A percentile compares a stretch with the other conserved stretches of the same genome.
Evolutionary conservation across 2,797 vertebrate genomes (phyloP).

Genomic region (Acipenser transmontanus): DNA sequence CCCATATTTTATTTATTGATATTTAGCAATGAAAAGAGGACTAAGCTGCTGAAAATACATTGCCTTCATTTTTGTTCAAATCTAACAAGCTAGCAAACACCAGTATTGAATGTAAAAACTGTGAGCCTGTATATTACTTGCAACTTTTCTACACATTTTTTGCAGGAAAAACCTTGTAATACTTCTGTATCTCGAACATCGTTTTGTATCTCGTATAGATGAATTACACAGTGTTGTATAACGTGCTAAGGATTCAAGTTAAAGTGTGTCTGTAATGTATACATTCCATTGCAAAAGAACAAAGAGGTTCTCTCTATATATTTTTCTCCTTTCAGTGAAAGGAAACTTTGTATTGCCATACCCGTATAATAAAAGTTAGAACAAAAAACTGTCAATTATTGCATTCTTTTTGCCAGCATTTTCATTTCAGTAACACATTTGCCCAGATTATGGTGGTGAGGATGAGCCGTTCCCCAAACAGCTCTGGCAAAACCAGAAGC

Average conservation of each 20-base stretch:
- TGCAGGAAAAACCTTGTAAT: slow-evolving; percentile 17
- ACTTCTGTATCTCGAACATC: slow-evolving; percentile 34
- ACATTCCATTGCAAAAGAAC: slow-evolving; percentile 10
- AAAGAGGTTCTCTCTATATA: slow-evolving; percentile 31
- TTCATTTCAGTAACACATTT: too few relatives aligned
- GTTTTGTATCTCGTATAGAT: slow-evolving; percentile 18
- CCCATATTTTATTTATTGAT: slow-evolving; percentile 16
- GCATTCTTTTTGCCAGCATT: too few relatives aligned
- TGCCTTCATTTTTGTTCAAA: slow-evolving; percentile 2
- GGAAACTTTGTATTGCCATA: slow-evolving; percentile 7
- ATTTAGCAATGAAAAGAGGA: background rate
- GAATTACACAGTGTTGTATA: slow-evolving; percentile 5
- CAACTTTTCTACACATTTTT: slow-evolving; percentile 13
- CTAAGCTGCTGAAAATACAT: slow-evolving; percentile 9
- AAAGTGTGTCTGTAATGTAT: too few relatives aligned
- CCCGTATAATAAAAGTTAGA: too few relatives aligned
- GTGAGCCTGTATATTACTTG: background rate
- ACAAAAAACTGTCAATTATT: too few relatives aligned
- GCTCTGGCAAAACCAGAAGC: too few relatives aligned
- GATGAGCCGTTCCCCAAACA: too few relatives aligned
- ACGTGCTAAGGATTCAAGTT: background rate
- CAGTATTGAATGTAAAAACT: slow-evolving; percentile 20
- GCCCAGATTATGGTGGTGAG: too few relatives aligned
- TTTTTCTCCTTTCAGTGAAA: slow-evolving; percentile 31
- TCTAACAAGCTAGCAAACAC: background rate